Evolutionary conservation across 2,888 invertebrate species (phyloP), one percentile per base, ranked within the genome.

Genomic region (Alloplasta piceator): DNA sequence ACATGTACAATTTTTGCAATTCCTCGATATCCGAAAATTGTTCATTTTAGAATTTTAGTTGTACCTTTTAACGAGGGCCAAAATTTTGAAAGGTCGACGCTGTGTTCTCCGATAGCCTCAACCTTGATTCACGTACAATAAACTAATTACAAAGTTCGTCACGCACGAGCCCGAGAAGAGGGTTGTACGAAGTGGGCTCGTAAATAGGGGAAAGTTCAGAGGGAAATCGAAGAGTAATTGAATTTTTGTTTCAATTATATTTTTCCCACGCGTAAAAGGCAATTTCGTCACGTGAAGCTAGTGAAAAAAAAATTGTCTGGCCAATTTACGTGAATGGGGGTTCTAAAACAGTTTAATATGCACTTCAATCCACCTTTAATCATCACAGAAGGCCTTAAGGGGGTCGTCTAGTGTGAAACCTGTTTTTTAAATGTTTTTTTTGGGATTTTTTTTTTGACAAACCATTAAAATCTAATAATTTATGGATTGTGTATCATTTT

Each of bases 141-240:
- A 80, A 55, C 46, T 55, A 46, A 80, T 75, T 71, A 71, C 36
- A 67, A 55, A 75, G 70, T 71, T 66, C 48, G 26, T 26, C 26
- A 26, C 26, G 39, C 6, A 12, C 6, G 26, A 14, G 39, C 52
- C 12, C 7, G n/a, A n/a, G 7, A 14, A 50, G 3, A 1, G 12
- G 6, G 14, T 38, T 4, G 7, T 12, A 9, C 4, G 41, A 12
- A 16, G n/a, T 4, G 52, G 50, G 6, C 14, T n/a, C 39, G 26
- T 43, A 4, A 6, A 64, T 46, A 50, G 36, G 50, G 7, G 41
- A 43, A 4, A 43, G 26, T 41, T 41, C 56, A 64, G 41, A 58
- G 60, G 66, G 63, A 12, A 12, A 41, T 7, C 14, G 52, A 5
- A 41, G 50, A 52, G 1, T 52, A 71, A 75, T 60, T 16, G 41